These are phyloP conservation scores for Oscheius sp. DNA, from an alignment of 2,888 invertebrate species.

Conservation along the genomic window DNA sequence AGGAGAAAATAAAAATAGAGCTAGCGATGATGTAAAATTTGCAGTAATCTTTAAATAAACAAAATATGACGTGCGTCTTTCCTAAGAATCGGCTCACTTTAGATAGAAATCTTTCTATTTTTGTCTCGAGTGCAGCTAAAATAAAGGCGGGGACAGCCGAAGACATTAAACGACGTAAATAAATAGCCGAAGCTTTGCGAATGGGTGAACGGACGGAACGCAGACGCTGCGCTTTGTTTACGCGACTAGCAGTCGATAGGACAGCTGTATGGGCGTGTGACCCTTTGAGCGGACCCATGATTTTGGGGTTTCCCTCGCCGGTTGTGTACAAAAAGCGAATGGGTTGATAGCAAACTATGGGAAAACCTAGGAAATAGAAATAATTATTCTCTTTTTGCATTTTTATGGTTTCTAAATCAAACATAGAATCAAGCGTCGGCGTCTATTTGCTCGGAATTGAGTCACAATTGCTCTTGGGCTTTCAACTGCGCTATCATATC, in stretches of 20 bases:
- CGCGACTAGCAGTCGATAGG: conserved; percentile 28
- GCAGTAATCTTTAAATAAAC: too few species aligned
- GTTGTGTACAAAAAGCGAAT: too few species aligned
- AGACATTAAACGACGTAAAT: neutral
- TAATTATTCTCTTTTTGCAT: neutral
- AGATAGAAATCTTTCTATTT: too few species aligned
- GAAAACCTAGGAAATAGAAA: neutral
- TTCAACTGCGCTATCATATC: too few species aligned
- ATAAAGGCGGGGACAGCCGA: too few species aligned
- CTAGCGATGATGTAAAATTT: too few species aligned
- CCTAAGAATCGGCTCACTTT: too few species aligned
- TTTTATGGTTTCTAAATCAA: neutral
- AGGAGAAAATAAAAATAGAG: too few species aligned
- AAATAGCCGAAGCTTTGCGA: neutral
- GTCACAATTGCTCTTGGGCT: conserved; percentile 18
- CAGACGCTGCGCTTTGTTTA: conserved; percentile 23
- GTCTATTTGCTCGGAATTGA: conserved; percentile 20
- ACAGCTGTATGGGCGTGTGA: conserved; percentile 28
- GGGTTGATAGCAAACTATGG: neutral
- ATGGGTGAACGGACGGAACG: conserved; percentile 15
- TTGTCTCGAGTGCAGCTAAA: too few species aligned
- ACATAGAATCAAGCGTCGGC: neutral
- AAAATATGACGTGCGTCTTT: too few species aligned
- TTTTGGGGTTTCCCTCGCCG: neutral
- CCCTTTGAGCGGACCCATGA: conserved; percentile 1